A percentile compares a stretch with the other conserved stretches of the same genome.
Conservation (phyloP, 2,113 vertebrate species). For the Prochilodus magdalenae region DNA sequence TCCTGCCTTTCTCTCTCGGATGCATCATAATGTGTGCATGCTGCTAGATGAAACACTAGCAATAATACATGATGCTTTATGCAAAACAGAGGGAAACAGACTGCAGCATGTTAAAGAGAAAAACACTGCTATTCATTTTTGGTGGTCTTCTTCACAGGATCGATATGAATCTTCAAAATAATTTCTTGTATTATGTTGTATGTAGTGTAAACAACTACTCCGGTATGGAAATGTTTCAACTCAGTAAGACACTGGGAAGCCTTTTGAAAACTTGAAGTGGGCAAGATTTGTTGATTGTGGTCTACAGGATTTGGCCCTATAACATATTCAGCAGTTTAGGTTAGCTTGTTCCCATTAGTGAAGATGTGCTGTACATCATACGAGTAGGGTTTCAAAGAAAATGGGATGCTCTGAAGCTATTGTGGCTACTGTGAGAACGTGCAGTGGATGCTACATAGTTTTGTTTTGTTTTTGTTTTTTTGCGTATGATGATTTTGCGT, state of each 20-base stretch:
- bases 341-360: not conserved
- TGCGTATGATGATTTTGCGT: too few relatives aligned
- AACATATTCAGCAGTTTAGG: not conserved
- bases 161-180: constrained; percentile 12
- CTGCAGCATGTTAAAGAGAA: constrained; percentile 16
- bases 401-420: not conserved
- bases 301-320: not conserved
- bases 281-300: not conserved
- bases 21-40: constrained; percentile 39
- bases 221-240: not conserved
- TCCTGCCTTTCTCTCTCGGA: constrained; percentile 67
- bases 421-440: not conserved
- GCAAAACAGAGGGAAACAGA: constrained; percentile 30
- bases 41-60: constrained; percentile 17
- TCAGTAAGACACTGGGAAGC: not conserved
- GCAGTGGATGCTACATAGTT: too few relatives aligned
- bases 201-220: not conserved
- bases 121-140: not conserved
- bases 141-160: not conserved
- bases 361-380: not conserved
- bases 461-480: too few relatives aligned
- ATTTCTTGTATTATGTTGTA: not conserved
- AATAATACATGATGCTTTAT: constrained; percentile 29
- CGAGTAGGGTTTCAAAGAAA: not conserved
- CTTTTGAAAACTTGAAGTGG: not conserved